These are phyloP conservation scores for Drosophila setifemur DNA, from an alignment of 1,140 invertebrate genomes.

Conservation along the genomic window DNA sequence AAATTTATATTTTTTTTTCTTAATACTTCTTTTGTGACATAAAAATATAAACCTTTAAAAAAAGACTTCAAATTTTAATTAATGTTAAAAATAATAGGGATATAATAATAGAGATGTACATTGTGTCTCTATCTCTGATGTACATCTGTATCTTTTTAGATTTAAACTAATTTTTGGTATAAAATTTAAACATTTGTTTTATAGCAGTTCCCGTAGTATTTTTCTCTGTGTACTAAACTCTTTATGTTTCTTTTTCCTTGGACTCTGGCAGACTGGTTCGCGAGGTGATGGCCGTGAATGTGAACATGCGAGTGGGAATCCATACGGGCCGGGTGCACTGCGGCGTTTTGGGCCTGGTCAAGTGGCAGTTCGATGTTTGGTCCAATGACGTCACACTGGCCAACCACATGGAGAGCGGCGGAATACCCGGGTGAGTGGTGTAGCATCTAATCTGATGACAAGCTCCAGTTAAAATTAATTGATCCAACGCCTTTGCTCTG, in stretches of 20 bases:
- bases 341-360: slow-evolving; percentile 94
- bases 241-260: not conserved
- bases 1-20: not conserved
- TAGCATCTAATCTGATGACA: slow-evolving; percentile 5
- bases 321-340: slow-evolving; percentile 96
- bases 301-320: slow-evolving; percentile 97
- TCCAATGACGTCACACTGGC: slow-evolving; percentile 97
- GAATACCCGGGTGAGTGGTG: slow-evolving; percentile 91
- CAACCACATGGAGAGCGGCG: slow-evolving; percentile 98
- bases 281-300: slow-evolving; percentile 94
- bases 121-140: too few species aligned
- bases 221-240: not conserved
- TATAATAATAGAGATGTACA: too few species aligned
- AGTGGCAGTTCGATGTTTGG: slow-evolving; percentile 95
- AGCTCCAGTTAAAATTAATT: slow-evolving; percentile 24
- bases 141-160: too few species aligned
- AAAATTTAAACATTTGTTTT: too few species aligned
- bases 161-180: too few species aligned
- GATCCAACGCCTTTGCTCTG: slow-evolving; percentile 4
- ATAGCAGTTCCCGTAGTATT: not conserved
- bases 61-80: too few species aligned
- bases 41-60: too few species aligned
- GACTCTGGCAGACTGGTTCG: slow-evolving; percentile 88
- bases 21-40: too few species aligned
- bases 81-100: too few species aligned